phyloP scores from a whole-genome alignment of 2,113 vertebrate species.

The Sarotherodon lohbergeri region DNA sequence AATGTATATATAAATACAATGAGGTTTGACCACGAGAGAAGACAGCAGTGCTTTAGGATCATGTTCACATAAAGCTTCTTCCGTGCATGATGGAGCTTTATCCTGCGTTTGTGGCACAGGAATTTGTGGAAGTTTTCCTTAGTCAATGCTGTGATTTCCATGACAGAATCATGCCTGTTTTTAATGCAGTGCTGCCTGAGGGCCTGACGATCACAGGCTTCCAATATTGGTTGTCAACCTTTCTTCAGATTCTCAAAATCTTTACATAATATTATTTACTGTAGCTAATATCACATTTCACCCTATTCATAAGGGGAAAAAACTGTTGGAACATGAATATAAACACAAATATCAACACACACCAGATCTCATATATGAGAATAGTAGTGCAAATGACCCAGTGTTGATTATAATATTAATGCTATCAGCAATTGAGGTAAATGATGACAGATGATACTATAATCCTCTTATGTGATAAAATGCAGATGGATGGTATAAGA shows the following conservation, averaged over 20 bases:
- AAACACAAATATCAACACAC: not conserved
- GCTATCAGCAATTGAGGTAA: not conserved
- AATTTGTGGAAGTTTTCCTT: not conserved
- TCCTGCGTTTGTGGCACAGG: not conserved
- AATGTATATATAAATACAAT: not conserved
- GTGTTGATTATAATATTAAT: not conserved
- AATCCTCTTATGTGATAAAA: not conserved
- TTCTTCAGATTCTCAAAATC: not conserved
- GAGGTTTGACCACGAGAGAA: not conserved
- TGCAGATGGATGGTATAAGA: not conserved
- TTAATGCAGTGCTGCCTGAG: not conserved
- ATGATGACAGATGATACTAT: not conserved
- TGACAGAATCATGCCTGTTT: not conserved
- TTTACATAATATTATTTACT: not conserved
- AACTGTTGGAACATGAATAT: not conserved
- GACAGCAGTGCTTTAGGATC: not conserved
- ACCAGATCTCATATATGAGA: not conserved
- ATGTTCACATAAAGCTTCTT: not conserved
- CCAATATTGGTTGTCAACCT: not conserved
- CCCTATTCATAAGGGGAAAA: not conserved
- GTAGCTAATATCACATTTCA: not conserved
- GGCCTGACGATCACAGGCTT: not conserved
- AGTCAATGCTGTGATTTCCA: not conserved
- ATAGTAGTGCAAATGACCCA: not conserved
- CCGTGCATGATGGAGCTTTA: not conserved